Conservation (phyloP, 2,888 invertebrate species). For the Dione juno region DNA sequence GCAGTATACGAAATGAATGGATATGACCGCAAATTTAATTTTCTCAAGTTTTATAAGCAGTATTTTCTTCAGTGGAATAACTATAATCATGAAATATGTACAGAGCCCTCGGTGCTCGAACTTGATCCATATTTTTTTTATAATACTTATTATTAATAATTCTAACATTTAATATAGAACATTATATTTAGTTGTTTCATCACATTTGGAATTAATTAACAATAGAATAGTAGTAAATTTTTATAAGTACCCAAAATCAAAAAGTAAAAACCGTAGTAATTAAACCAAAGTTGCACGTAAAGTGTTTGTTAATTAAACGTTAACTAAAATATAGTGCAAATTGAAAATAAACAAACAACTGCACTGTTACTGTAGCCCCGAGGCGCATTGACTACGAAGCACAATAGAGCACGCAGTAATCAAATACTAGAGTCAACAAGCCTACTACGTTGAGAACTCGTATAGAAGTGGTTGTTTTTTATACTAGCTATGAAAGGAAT, state of each 20-base stretch:
- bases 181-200: too few relatives aligned
- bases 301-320: slow-evolving; percentile 27
- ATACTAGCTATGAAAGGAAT: neutral
- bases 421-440: slow-evolving; percentile 22
- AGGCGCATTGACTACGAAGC: slow-evolving; percentile 5
- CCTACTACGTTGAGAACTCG: slow-evolving; percentile 14
- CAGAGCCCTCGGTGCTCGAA: too few relatives aligned
- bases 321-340: slow-evolving; percentile 24
- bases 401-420: slow-evolving; percentile 13
- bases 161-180: too few relatives aligned
- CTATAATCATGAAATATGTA: too few relatives aligned
- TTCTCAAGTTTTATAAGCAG: too few relatives aligned
- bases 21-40: too few relatives aligned
- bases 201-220: neutral
- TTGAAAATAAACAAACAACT: slow-evolving; percentile 18
- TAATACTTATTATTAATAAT: too few relatives aligned
- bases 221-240: neutral
- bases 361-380: slow-evolving; percentile 3
- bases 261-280: neutral
- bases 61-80: too few relatives aligned
- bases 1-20: too few relatives aligned
- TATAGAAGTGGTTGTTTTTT: slow-evolving; percentile 15
- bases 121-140: too few relatives aligned
- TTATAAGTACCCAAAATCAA: neutral
- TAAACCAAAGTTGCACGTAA: slow-evolving; percentile 8